Base-by-base conservation (phyloP, 2,113 vertebrate genomes). In the Gnathonemus longibarbis region DNA sequence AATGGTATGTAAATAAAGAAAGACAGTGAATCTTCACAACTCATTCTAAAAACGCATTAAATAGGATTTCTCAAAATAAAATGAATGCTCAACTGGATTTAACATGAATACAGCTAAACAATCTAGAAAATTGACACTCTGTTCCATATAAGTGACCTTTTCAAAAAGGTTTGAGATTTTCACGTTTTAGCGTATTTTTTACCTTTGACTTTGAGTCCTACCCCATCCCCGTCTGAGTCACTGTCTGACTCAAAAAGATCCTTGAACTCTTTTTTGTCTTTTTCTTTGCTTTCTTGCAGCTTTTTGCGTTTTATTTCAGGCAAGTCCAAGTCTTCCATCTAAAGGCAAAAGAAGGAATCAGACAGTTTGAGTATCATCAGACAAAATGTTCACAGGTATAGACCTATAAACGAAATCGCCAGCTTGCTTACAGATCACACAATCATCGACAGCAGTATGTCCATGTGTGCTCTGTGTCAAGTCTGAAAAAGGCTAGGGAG, bases 291-390 rank as follows among this genome's bases (percentile, higher is more conserved):
- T 80, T 97, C 96, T 0, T 95, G 93, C 2, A 94, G 90, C 94
- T 95, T 98, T 94, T 88, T 98, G 3, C 97, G 96, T 89, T 98
- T 99, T 87, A 99, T 97, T 93, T 98, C 97, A 3, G 98, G 98
- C 85, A 99, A 95, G 92, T 99, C 95, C 94, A 98, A 87, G 74
- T 99, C 98, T 92, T 98, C 98, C 84, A 99, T 96, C 98, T 99
- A 89, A 70, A 88, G n/a, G 13, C 5, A 4, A 86, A 83, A 58
- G 19, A 50, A 39, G 24, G 11, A 7, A 53, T 48, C 0, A 62
- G 58, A 50, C 85, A 31, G 48, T 48, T 17, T 21, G 53, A 87
- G 48, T 53, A 56, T 70, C n/a, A 66, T 52, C 11, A 66, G 91
- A 86, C 88, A 27, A 89, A 27, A 56, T n/a, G 87, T 87, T 87